Conservation (phyloP, 2,888 invertebrate genomes). For the Aethes cnicana region DNA sequence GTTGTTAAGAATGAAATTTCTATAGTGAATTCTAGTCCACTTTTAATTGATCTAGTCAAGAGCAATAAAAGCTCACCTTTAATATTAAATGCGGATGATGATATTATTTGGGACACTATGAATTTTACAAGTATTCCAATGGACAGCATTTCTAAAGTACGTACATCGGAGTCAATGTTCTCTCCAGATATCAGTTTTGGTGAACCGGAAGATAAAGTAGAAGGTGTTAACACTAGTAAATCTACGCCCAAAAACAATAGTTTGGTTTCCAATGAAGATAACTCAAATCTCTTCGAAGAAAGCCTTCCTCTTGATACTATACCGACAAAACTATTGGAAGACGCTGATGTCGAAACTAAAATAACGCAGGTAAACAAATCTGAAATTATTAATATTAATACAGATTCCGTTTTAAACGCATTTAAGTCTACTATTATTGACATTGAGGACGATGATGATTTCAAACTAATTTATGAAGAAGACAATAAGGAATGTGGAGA, state of each 20-base stretch:
- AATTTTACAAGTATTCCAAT: slow-evolving; percentile 59
- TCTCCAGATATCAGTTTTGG: slow-evolving; percentile 69
- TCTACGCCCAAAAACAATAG: slow-evolving; percentile 59
- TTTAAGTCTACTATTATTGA: slow-evolving; percentile 58
- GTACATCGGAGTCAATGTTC: slow-evolving; percentile 48
- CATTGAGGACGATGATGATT: slow-evolving; percentile 59
- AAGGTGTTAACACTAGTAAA: slow-evolving; percentile 38
- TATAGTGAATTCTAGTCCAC: slow-evolving; percentile 17
- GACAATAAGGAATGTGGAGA: slow-evolving; percentile 41
- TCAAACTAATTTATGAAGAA: slow-evolving; percentile 68
- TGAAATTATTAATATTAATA: slow-evolving; percentile 48
- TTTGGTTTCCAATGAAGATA: slow-evolving; percentile 71
- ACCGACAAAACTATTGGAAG: slow-evolving; percentile 71
- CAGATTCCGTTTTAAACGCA: slow-evolving; percentile 57
- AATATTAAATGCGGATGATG: slow-evolving; percentile 45
- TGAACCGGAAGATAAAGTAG: slow-evolving; percentile 47
- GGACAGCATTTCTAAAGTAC: slow-evolving; percentile 56
- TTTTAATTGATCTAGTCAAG: slow-evolving; percentile 24
- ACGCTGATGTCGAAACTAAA: slow-evolving; percentile 40
- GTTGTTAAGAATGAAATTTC: slow-evolving; percentile 4
- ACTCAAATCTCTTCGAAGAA: slow-evolving; percentile 82
- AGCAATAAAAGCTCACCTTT: slow-evolving; percentile 18
- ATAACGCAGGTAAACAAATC: slow-evolving; percentile 33
- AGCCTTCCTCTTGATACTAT: slow-evolving; percentile 80
- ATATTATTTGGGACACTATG: slow-evolving; percentile 66